These are phyloP conservation scores for Pseudobourletiella spinata DNA, from an alignment of 1,140 invertebrate genomes.

Conservation along the genomic window DNA sequence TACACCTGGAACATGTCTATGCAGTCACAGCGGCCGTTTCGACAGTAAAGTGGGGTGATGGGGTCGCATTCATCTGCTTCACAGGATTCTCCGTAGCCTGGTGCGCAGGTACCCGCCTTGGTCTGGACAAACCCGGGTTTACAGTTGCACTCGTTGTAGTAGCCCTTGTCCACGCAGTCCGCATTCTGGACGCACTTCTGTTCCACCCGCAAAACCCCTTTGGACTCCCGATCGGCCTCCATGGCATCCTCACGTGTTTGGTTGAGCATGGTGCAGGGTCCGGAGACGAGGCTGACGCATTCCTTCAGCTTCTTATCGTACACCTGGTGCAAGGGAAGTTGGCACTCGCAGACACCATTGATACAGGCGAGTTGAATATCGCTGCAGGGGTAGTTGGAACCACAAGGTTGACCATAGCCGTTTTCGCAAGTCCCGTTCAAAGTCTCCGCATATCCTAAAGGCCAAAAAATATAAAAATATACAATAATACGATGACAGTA, in stretches of 20 bases:
- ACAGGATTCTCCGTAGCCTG: constrained; percentile 16
- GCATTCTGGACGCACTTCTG: constrained; percentile 16
- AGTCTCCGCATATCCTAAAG: constrained; percentile 1
- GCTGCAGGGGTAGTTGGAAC: neutral
- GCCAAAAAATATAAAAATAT: neutral
- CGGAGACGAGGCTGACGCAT: constrained; percentile 16
- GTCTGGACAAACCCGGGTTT: constrained; percentile 18
- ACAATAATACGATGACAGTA: too few relatives aligned
- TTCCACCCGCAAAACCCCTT: neutral
- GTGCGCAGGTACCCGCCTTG: constrained; percentile 11
- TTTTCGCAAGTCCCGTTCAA: constrained; percentile 4
- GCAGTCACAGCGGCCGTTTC: constrained; percentile 13
- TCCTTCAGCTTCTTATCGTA: constrained; percentile 12
- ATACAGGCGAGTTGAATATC: constrained; percentile 15
- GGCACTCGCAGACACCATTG: constrained; percentile 12
- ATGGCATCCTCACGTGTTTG: neutral
- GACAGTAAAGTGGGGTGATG: constrained; percentile 13
- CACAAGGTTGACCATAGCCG: constrained; percentile 7
- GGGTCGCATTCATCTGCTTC: constrained; percentile 17
- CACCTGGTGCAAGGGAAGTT: constrained; percentile 14
- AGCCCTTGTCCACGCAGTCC: constrained; percentile 15
- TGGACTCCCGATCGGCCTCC: neutral
- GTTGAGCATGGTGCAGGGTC: constrained; percentile 10
- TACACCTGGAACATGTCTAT: constrained; percentile 10
- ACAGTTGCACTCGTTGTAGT: constrained; percentile 15